phyloP scores from a whole-genome alignment of 2,888 invertebrate genomes.

The Sepiola atlantica region DNA sequence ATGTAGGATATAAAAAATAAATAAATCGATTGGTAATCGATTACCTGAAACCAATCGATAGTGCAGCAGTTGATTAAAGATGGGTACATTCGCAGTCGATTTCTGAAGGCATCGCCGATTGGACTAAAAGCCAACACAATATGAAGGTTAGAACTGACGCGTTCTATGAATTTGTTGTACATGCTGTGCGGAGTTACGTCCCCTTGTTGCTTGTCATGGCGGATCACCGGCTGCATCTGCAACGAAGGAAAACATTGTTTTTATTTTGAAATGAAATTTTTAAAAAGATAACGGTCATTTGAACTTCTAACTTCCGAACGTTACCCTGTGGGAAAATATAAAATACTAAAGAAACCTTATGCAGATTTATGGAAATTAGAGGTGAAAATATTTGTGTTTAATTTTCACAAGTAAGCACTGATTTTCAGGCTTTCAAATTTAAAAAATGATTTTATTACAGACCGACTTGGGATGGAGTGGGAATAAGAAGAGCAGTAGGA shows the following conservation, averaged over 20 bases:
- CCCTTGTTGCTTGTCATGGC: constrained; percentile 65
- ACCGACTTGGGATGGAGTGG: no score
- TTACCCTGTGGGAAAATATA: no score
- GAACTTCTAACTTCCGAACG: no score
- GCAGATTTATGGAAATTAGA: no score
- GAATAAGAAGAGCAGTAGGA: no score
- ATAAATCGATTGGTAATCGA: not conserved
- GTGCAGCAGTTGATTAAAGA: constrained; percentile 75
- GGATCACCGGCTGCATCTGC: constrained; percentile 72
- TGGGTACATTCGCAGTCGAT: constrained; percentile 74
- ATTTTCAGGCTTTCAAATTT: no score
- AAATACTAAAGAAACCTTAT: no score
- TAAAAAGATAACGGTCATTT: no score
- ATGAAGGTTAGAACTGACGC: constrained; percentile 71
- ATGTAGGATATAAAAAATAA: not conserved
- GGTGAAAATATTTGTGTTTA: no score
- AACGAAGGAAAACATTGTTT: not conserved
- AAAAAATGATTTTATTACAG: no score
- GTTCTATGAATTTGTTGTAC: constrained; percentile 74
- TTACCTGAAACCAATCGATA: constrained; percentile 75
- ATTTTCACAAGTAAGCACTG: no score
- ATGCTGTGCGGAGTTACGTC: constrained; percentile 73
- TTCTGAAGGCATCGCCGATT: constrained; percentile 74
- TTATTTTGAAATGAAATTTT: no score
- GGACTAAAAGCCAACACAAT: constrained; percentile 74